Base-by-base conservation (phyloP, 1,140 invertebrate genomes). In the Zophobas morio region DNA sequence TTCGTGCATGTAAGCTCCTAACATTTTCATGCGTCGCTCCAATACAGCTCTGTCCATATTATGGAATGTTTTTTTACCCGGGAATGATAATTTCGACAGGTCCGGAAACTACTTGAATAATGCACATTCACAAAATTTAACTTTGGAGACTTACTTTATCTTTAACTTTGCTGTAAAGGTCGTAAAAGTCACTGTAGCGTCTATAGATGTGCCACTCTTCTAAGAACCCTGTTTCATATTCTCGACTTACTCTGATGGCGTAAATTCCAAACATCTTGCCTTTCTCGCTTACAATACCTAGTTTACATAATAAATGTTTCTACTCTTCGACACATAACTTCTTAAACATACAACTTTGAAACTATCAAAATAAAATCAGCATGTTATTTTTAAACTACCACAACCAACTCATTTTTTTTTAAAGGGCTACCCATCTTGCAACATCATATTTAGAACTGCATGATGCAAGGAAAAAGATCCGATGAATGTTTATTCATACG, bases 1-100 rank as follows among this genome's bases (percentile, higher is more conserved):
- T 79, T 90, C 93, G 81, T 92, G 89, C 72, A 98, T 87, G 88
- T 97, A 98, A 40, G 89, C 90, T 84, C 97, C 96, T 2, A 98
- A 86, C 88, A 95, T 94, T 74, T 92, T 89, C 89, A 95, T 96
- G 39, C 97, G 88, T 82, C 92, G 93, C 85, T 98, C 96, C 51
- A 99, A 85, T 51, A 98, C 96, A 3, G 92, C 88, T 56, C 95
- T 88, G 73, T 96, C 96, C 85, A 96, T 95, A 85, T 98, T 98
- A 81, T 98, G 96, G 84, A 98, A 96, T 20, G 96, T 93, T 83
- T 97, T 97, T 86, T 99, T 99, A 0, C 93, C 95, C 6, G 97
- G 97, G 84, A 99, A 97, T 34, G 92, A 89, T 34, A 98, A 87
- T 81, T 93, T 94, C 1, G 90, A 89, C 1, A 98, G 85, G 85